Evolutionary conservation across 2,888 invertebrate genomes (phyloP).

Genomic region (Corbicula japonica): DNA sequence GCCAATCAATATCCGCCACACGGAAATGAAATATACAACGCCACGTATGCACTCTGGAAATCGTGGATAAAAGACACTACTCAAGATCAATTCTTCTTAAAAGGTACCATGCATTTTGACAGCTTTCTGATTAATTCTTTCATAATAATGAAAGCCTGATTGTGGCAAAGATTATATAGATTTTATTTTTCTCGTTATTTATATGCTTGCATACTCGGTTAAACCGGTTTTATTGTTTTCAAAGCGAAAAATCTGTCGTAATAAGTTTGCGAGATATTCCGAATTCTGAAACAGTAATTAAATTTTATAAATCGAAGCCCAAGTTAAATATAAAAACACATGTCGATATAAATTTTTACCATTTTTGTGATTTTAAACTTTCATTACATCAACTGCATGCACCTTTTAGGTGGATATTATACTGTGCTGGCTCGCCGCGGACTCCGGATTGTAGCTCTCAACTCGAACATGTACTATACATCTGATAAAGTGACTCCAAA

Average conservation of each 20-base stretch:
- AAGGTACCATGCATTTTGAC: conserved; percentile 91
- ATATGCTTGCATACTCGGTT: no score
- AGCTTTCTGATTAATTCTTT: no score
- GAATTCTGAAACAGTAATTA: no score
- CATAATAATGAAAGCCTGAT: no score
- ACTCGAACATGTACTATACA: conserved; percentile 93
- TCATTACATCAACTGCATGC: neutral
- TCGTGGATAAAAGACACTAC: conserved; percentile 92
- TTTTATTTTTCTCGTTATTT: no score
- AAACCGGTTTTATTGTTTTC: no score
- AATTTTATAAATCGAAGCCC: no score
- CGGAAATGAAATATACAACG: conserved; percentile 87
- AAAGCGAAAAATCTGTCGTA: no score
- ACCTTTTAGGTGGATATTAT: conserved; percentile 93
- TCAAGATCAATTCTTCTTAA: conserved; percentile 93
- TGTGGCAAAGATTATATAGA: no score
- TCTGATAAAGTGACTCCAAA: conserved; percentile 86
- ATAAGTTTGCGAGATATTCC: no score
- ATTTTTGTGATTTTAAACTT: neutral
- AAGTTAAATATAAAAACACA: neutral
- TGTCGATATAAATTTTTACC: neutral
- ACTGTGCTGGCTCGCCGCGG: conserved; percentile 93
- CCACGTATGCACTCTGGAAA: conserved; percentile 89
- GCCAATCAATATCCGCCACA: conserved; percentile 87
- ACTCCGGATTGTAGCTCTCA: conserved; percentile 93